These are phyloP conservation scores for Gymnocephalus cernua DNA, from an alignment of 2,113 vertebrate species.

Conservation along the genomic window DNA sequence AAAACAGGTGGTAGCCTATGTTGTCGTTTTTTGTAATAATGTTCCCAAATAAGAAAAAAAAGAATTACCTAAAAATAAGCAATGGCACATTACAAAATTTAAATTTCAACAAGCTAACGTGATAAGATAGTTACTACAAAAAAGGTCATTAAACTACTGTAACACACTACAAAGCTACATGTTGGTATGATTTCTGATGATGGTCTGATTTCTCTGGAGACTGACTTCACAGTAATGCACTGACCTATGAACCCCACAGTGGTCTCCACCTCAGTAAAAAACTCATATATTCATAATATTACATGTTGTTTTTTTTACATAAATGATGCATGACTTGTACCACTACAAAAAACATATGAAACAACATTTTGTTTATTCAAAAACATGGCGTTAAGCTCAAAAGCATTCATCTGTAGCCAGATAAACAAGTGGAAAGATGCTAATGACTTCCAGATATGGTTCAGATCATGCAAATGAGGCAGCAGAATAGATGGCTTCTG, in stretches of 20 bases:
- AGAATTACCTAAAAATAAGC: not conserved
- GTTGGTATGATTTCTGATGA: too few species aligned
- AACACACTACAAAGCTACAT: not conserved
- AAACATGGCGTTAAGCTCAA: conserved; percentile 34
- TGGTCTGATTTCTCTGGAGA: not conserved
- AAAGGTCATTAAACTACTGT: not conserved
- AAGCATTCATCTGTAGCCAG: conserved; percentile 59
- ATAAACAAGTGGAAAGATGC: conserved; percentile 74
- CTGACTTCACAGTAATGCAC: not conserved
- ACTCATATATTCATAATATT: not conserved
- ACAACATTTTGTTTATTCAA: conserved; percentile 58
- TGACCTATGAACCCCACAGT: conserved; percentile 31
- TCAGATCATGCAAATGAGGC: conserved; percentile 71
- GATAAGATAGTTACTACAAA: conserved; percentile 22
- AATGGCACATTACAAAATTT: not conserved
- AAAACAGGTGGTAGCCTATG: not conserved
- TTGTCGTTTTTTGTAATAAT: not conserved
- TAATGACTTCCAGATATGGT: conserved; percentile 68
- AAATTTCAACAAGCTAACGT: not conserved
- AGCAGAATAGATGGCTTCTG: conserved; percentile 56
- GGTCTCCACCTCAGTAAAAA: not conserved
- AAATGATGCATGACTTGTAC: conserved; percentile 45
- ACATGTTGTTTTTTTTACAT: conserved; percentile 26
- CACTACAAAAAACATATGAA: conserved; percentile 36
- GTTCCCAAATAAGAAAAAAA: not conserved